Percentiles rank a stretch among this genome's conserved stretches.
phyloP scores from a whole-genome alignment of 2,888 invertebrate genomes.

The Drosophila longiperda region DNA sequence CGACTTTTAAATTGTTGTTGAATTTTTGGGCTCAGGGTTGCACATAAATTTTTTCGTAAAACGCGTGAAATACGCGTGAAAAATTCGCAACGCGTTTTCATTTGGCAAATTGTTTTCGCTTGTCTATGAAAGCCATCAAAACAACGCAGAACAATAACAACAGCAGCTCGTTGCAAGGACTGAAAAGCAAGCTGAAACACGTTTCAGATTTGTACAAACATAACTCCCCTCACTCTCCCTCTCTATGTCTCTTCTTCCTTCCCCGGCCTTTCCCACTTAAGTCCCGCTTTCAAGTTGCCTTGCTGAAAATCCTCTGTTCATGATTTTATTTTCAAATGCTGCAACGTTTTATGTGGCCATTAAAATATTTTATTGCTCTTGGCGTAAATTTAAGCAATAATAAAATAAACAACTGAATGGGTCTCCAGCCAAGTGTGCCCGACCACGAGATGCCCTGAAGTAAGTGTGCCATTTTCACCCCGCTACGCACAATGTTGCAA shows the following conservation, averaged over 20 bases:
- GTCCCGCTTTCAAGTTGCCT: constrained; percentile 5
- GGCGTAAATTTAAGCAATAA: constrained; percentile 79
- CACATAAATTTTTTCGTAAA: constrained; percentile 41
- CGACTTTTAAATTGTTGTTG: constrained; percentile 3
- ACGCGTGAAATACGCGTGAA: constrained; percentile 28
- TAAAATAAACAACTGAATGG: constrained; percentile 56
- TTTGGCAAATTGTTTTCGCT: constrained; percentile 70
- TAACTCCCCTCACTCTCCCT: neutral
- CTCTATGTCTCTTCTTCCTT: neutral
- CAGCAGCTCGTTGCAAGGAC: neutral
- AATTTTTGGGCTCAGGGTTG: constrained; percentile 16
- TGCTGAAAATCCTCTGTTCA: constrained; percentile 29
- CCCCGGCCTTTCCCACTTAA: neutral
- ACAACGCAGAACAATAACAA: constrained; percentile 15
- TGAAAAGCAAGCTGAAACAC: constrained; percentile 49
- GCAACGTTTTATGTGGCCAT: constrained; percentile 79
- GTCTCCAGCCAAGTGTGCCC: neutral
- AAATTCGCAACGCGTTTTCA: constrained; percentile 50
- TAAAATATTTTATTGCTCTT: constrained; percentile 78
- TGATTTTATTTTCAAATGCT: constrained; percentile 78
- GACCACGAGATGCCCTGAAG: neutral
- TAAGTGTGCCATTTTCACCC: neutral
- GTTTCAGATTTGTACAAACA: constrained; percentile 51
- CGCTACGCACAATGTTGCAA: neutral
- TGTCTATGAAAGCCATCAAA: constrained; percentile 48